A percentile compares a stretch with the other conserved stretches of the same genome.
These are phyloP conservation scores for Crypturellus undulatus DNA, from an alignment of 2,113 vertebrate species.

Conservation along the genomic window DNA sequence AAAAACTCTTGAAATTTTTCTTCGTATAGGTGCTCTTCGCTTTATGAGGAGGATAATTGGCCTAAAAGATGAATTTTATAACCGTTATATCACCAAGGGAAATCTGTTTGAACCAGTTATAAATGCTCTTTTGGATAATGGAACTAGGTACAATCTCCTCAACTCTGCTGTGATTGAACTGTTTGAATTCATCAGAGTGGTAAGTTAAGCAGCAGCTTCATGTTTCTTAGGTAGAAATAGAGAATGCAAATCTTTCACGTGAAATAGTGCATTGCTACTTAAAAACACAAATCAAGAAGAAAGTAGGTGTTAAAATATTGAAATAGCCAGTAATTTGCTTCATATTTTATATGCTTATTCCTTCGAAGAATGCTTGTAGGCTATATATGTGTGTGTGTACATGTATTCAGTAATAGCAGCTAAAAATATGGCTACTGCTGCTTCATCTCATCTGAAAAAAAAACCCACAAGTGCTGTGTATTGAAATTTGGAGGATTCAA, in stretches of 20 bases:
- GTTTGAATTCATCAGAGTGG: conserved; percentile 99
- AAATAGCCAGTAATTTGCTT: background rate
- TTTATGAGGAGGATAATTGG: conserved; percentile 99
- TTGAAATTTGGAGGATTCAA: background rate
- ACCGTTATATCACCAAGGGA: conserved; percentile 98
- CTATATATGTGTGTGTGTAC: fast-evolving
- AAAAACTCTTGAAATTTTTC: background rate
- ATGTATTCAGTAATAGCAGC: background rate
- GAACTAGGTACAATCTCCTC: conserved; percentile 96
- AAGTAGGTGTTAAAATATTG: background rate
- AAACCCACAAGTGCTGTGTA: background rate
- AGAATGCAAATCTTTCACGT: background rate
- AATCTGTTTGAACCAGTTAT: conserved; percentile 98
- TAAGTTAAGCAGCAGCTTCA: conserved; percentile 70
- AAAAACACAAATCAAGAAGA: background rate
- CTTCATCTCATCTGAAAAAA: background rate
- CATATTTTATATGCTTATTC: fast-evolving
- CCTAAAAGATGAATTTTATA: conserved; percentile 98
- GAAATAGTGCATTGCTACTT: background rate
- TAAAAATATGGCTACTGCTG: background rate
- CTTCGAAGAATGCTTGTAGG: fast-evolving
- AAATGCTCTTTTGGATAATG: conserved; percentile 96
- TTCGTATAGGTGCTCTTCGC: conserved; percentile 89
- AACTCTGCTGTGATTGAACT: conserved; percentile 98
- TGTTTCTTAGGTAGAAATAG: background rate